A percentile compares a stretch with the other conserved stretches of the same genome.
Evolutionary conservation across 1,140 invertebrate species (phyloP).

Genomic region (Leguminivora glycinivorella): DNA sequence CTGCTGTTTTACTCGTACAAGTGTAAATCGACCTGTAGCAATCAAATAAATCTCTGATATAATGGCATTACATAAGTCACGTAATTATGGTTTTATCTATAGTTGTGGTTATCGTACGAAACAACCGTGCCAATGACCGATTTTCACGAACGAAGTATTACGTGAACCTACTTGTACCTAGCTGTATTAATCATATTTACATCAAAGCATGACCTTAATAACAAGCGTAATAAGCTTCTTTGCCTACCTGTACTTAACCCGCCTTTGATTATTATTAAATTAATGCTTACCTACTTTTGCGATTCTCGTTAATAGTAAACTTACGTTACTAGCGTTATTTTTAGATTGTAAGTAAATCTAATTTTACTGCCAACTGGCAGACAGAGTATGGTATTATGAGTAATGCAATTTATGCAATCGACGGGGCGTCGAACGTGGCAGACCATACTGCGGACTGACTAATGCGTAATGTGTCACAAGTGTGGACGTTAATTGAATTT

Average conservation of each 20-base stretch:
- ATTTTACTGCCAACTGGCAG: conserved; percentile 26
- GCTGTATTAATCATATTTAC: background rate
- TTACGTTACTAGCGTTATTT: conserved; percentile 5
- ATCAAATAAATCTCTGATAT: background rate
- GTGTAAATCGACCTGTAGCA: background rate
- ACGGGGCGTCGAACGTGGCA: background rate
- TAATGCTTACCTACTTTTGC: background rate
- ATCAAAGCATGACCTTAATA: conserved; percentile 7
- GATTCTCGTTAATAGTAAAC: background rate
- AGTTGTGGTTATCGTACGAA: background rate
- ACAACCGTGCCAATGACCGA: conserved; percentile 5
- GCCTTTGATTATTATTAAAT: conserved; percentile 6
- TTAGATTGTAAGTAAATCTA: conserved; percentile 7
- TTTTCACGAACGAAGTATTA: background rate
- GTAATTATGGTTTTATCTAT: background rate
- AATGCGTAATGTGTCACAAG: conserved; percentile 23
- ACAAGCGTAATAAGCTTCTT: conserved; percentile 10
- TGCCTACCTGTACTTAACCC: background rate
- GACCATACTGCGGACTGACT: conserved; percentile 10
- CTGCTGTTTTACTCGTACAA: background rate
- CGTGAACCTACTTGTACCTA: background rate
- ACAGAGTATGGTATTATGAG: conserved; percentile 15
- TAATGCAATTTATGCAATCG: conserved; percentile 24
- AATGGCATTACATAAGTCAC: background rate
- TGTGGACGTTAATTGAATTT: conserved; percentile 7